Evolutionary conservation across 1,140 invertebrate genomes (phyloP), one percentile per base, ranked within the genome.

Genomic region (Drosophila pruinosa): DNA sequence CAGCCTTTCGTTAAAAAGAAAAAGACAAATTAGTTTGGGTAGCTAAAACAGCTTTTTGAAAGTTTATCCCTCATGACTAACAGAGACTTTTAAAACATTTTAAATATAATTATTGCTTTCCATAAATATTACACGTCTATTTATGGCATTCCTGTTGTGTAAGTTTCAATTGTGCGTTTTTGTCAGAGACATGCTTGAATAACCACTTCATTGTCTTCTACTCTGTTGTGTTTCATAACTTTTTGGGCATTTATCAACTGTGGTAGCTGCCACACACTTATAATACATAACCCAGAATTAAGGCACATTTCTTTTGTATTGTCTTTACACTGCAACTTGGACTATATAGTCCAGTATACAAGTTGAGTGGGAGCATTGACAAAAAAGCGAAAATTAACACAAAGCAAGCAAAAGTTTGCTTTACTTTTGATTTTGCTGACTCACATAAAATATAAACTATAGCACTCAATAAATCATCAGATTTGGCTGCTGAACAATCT

Each of bases 401-500:
- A 58, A 72, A 28, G 26, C 65, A 61, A 43, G 36, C 34, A 34
- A 68, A 67, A 68, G 45, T 68, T 68, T 59, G 22, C 22, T 22
- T 21, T 7, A 67, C 21, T 67, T 67, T 67, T 48, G 21, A 22
- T 53, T 58, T 41, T 39, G 43, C 53, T 58, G 43, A 39, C 21
- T 38, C 26, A 65, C 10, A 12, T 36, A 8, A 45, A 31, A 56
- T 50, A 12, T 12, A 58, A 36, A 56, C 62, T 73, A 45, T 57
- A 69, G 56, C 36, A 59, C 54, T 43, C 57, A 56, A 73, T 73
- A 73, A 68, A 69, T 73, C 64, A 62, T 73, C 14, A 24, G 12
- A 34, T 28, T 15, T 12, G 3, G 31, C n/a, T 5, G 26, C n/a
- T n/a, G 15, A 2, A 8, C 22, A 52, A 52, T 59, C 58, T 38